These are phyloP conservation scores for Trichoplusia ni DNA, from an alignment of 1,140 invertebrate species.

Conservation along the genomic window DNA sequence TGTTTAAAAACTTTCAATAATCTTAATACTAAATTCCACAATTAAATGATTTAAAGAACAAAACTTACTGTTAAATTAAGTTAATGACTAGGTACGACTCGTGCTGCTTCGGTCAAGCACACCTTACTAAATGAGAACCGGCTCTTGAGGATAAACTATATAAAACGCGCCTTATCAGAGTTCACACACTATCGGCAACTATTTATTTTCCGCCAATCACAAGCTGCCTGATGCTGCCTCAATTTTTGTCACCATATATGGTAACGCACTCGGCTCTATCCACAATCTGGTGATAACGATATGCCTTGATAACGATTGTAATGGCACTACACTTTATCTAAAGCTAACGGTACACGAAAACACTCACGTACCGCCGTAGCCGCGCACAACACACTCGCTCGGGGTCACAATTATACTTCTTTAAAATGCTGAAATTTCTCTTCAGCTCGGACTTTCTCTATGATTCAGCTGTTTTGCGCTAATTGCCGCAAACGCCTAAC, in stretches of 20 bases:
- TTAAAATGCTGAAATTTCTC: constrained; percentile 33
- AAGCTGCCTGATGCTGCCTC: constrained; percentile 40
- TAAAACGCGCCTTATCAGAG: constrained; percentile 76
- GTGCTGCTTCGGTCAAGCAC: constrained; percentile 64
- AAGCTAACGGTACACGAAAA: constrained; percentile 28
- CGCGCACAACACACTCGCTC: constrained; percentile 2
- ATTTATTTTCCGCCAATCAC: constrained; percentile 67
- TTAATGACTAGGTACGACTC: constrained; percentile 62
- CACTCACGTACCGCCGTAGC: constrained; percentile 22
- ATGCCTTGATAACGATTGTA: constrained; percentile 58
- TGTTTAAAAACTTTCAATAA: not conserved
- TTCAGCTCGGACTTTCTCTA: constrained; percentile 51
- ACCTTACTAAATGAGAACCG: constrained; percentile 68
- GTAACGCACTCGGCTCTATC: constrained; percentile 62
- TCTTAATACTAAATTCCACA: constrained; percentile 16
- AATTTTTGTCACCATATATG: constrained; percentile 78
- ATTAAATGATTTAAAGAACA: constrained; percentile 34
- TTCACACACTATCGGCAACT: constrained; percentile 66
- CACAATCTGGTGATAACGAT: constrained; percentile 57
- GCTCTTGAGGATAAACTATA: constrained; percentile 68
- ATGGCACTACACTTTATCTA: constrained; percentile 47
- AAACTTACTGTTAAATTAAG: constrained; percentile 71
- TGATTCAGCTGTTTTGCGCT: constrained; percentile 52
- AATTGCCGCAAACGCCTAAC: constrained; percentile 45
- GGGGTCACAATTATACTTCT: constrained; percentile 4